A percentile compares a stretch with the other conserved stretches of the same genome.
Conservation (phyloP, 37 sponge, comb jelly and placozoan species). For the Spongilla lacustris region DNA sequence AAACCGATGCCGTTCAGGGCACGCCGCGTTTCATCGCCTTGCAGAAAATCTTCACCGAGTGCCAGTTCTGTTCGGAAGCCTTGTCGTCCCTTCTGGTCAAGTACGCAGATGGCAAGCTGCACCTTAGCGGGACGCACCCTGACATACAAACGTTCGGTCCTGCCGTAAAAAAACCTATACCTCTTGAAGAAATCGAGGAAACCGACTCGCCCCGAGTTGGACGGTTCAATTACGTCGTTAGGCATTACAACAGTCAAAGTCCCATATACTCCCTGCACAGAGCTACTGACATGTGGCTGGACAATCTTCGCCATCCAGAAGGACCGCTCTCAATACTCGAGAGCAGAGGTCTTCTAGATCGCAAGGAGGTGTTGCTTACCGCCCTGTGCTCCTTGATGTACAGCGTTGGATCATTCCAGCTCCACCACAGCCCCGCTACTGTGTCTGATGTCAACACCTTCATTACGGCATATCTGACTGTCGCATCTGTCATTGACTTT, state of each 20-base stretch:
- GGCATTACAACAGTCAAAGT: background rate
- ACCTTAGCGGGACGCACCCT: background rate
- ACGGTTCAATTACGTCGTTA: background rate
- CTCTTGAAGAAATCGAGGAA: background rate
- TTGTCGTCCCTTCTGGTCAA: conserved; percentile 37
- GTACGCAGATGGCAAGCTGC: background rate
- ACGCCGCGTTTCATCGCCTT: conserved; percentile 18
- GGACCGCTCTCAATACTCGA: background rate
- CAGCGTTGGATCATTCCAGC: conserved; percentile 39
- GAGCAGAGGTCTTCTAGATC: conserved; percentile 4
- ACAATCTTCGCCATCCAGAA: background rate
- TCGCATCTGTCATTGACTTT: conserved; percentile 38
- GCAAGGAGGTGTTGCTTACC: background rate
- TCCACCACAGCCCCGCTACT: background rate
- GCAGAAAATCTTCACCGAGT: background rate
- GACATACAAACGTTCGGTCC: background rate
- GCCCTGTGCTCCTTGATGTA: conserved; percentile 42
- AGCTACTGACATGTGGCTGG: background rate
- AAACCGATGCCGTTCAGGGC: background rate
- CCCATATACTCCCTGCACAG: background rate
- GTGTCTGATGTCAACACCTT: conserved; percentile 21
- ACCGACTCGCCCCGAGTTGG: background rate
- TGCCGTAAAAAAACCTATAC: background rate
- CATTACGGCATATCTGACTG: conserved; percentile 38
- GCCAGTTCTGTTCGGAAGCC: conserved; percentile 12